Evolutionary conservation across 2,797 vertebrate genomes (phyloP), one percentile per base, ranked within the genome.

Genomic region (Epinephelus malabaricus): DNA sequence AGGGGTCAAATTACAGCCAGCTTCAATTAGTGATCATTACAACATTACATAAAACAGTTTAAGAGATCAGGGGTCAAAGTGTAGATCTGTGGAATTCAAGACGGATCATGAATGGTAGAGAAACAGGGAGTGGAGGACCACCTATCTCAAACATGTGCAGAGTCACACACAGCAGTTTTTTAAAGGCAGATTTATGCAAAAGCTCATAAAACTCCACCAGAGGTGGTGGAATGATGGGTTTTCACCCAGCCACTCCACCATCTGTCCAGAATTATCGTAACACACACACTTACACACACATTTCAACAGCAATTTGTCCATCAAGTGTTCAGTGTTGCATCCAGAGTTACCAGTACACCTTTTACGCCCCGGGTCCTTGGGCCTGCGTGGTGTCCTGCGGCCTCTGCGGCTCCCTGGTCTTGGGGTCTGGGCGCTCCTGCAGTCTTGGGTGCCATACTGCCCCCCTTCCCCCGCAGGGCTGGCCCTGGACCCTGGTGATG

Each of bases 161-260:
- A 58, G 47, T 45, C 58, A 66, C 65, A 64, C 50, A 21, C 38
- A 10, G 55, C 49, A 50, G 70, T 1, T 1, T 68, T 80, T 77
- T 78, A 66, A 53, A 67, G 40, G n/a, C 56, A 56, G 81, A 79
- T 92, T 92, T 91, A 92, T 88, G 87, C 76, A 85, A 81, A 89
- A 85, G 78, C 92, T 93, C 88, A 84, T 94, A 94, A 92, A 94
- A 65, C 83, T 86, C 45, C 87, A 40, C 18, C 90, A 89, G 88
- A 80, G 65, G 66, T 78, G 87, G 62, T 64, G 51, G 84, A 93
- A 91, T 89, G 85, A 83, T 86, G 82, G 79, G 67, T 76, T 91
- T 78, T 82, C 89, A 84, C 83, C 61, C 56, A 72, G 40, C 47
- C 53, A 13, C 73, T 56, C 58, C 43, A 49, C 89, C 92, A 93